These are phyloP conservation scores for Triops longicaudatus DNA, from an alignment of 1,140 invertebrate genomes.

Conservation along the genomic window DNA sequence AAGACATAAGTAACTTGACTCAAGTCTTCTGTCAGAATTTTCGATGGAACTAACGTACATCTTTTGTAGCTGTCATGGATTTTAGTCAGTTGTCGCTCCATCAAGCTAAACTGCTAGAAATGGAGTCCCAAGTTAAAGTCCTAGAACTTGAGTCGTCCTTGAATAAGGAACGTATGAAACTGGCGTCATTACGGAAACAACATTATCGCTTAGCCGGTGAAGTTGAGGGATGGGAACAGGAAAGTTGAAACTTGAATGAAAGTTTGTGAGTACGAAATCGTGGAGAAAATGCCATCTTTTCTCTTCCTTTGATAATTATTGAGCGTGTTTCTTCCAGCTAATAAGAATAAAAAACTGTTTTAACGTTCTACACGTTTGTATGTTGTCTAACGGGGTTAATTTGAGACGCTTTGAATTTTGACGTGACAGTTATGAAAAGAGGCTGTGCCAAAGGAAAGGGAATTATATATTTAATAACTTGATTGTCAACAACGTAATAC, in stretches of 20 bases:
- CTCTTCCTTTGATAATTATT: too few species aligned
- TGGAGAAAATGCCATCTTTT: too few species aligned
- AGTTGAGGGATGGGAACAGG: constrained; percentile 45
- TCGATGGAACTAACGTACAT: constrained; percentile 16
- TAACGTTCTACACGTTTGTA: not conserved
- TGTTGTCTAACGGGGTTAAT: not conserved
- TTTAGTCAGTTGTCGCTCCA: constrained; percentile 80
- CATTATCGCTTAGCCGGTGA: constrained; percentile 83
- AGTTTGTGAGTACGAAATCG: too few species aligned
- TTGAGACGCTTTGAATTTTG: not conserved
- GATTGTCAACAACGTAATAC: too few species aligned
- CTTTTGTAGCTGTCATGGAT: constrained; percentile 68
- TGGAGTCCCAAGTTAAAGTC: constrained; percentile 87
- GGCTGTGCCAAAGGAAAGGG: not conserved
- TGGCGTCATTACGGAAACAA: constrained; percentile 76
- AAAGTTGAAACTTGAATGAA: constrained; percentile 17
- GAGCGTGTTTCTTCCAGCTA: not conserved
- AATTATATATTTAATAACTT: not conserved
- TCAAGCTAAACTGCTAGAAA: constrained; percentile 88
- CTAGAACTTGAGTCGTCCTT: constrained; percentile 85
- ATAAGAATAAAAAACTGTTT: not conserved
- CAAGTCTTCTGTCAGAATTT: constrained; percentile 17
- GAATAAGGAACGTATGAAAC: constrained; percentile 69
- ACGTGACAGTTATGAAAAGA: not conserved
- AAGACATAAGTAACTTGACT: constrained; percentile 59